Percentiles rank a stretch among this genome's conserved stretches.
phyloP scores from a whole-genome alignment of 2,113 vertebrate species.

The Microcebus lehilahytsara region DNA sequence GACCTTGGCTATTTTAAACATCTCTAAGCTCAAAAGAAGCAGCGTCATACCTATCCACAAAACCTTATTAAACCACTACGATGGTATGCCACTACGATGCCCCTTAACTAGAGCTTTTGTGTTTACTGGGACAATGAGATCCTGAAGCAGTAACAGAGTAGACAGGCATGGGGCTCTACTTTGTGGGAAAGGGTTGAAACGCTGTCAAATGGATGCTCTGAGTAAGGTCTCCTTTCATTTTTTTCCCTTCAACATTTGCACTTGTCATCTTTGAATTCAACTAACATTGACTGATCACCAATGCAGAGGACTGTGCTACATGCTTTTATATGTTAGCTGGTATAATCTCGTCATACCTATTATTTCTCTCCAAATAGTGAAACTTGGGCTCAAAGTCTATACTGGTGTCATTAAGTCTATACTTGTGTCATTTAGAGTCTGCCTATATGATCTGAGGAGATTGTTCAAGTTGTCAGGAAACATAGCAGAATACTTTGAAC shows the following conservation, averaged over 20 bases:
- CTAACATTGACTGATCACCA: not conserved
- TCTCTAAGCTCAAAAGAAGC: constrained; percentile 10
- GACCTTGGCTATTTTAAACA: not conserved
- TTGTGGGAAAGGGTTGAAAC: not conserved
- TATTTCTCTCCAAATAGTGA: not conserved
- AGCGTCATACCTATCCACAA: not conserved
- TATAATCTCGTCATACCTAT: not conserved
- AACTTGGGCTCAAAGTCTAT: not conserved
- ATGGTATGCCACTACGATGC: not conserved
- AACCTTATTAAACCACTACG: not conserved
- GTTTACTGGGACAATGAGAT: not conserved
- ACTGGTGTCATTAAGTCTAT: not conserved
- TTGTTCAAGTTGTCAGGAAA: not conserved
- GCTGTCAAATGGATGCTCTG: not conserved
- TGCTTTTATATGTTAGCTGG: not conserved
- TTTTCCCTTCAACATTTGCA: not conserved
- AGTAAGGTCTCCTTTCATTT: not conserved
- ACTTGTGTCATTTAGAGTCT: not conserved
- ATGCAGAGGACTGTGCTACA: not conserved
- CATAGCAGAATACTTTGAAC: not conserved
- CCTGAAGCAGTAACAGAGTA: not conserved
- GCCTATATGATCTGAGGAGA: not conserved
- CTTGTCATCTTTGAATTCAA: not conserved
- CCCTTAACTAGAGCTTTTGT: not conserved
- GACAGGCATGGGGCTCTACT: not conserved